Evolutionary conservation across 2,888 invertebrate genomes (phyloP).

Genomic region (Polydrusus tereticollis): DNA sequence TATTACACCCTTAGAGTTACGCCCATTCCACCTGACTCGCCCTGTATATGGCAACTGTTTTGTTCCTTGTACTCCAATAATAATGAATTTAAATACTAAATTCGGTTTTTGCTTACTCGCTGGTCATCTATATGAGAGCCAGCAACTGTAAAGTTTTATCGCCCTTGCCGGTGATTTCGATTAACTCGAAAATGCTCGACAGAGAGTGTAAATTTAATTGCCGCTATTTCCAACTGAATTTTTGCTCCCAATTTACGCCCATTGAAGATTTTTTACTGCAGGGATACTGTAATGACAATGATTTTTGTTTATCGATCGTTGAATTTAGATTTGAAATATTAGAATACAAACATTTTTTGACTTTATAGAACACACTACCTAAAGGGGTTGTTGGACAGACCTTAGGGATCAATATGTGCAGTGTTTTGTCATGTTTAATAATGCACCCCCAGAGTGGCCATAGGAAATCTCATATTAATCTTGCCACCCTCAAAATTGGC

Average conservation of each 20-base stretch:
- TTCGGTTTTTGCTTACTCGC: not conserved
- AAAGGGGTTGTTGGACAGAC: no score
- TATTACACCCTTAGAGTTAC: no score
- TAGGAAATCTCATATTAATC: no score
- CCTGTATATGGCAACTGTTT: no score
- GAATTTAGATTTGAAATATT: not conserved
- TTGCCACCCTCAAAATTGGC: no score
- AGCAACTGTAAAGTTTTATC: not conserved
- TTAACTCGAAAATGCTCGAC: slow-evolving; percentile 1
- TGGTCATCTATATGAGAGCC: not conserved
- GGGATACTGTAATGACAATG: not conserved
- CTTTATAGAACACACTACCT: no score
- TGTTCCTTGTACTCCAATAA: no score
- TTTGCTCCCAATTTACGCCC: not conserved
- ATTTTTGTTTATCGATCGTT: not conserved
- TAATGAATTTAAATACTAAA: not conserved
- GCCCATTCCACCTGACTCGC: no score
- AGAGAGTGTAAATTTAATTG: slow-evolving; percentile 12
- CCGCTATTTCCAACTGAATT: slow-evolving; percentile 5
- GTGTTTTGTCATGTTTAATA: no score
- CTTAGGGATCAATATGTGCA: no score
- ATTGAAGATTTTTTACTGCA: not conserved
- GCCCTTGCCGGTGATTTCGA: not conserved
- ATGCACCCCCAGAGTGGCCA: no score
- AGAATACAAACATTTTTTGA: not conserved